Percentiles rank a stretch among this genome's conserved stretches.
Evolutionary conservation across 1,140 invertebrate species (phyloP).

Genomic region (Radopholus similis): DNA sequence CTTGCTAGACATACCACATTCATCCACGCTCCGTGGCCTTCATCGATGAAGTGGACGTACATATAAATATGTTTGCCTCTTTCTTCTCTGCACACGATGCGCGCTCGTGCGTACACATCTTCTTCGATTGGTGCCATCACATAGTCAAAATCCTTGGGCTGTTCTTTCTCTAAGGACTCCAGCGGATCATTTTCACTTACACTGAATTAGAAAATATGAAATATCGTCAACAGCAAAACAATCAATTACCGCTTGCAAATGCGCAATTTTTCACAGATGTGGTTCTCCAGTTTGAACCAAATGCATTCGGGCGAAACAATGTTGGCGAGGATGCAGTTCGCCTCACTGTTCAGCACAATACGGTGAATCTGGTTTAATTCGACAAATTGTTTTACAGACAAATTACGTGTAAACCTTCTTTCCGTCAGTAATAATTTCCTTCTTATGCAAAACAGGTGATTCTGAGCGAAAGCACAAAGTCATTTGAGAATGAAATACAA

Average conservation of each 20-base stretch:
- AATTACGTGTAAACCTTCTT: neutral
- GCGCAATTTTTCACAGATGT: constrained; percentile 23
- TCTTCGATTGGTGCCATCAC: constrained; percentile 32
- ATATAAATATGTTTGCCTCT: neutral
- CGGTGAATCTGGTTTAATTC: constrained; percentile 26
- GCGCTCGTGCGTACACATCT: constrained; percentile 19
- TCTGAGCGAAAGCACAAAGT: neutral
- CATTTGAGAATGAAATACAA: no score
- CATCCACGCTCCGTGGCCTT: constrained; percentile 23
- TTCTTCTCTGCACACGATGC: neutral
- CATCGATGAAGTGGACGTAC: constrained; percentile 30
- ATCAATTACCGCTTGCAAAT: neutral
- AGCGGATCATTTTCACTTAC: neutral
- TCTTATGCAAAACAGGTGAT: neutral
- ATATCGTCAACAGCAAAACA: neutral
- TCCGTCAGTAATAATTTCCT: neutral
- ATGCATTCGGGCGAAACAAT: constrained; percentile 28
- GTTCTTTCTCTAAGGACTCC: neutral
- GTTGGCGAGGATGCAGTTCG: constrained; percentile 20
- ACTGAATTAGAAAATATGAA: neutral
- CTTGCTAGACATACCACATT: neutral
- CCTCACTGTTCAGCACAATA: constrained; percentile 9
- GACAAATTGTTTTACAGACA: neutral
- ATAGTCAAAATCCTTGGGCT: constrained; percentile 12
- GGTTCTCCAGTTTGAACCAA: constrained; percentile 32